Evolutionary conservation across 2,888 invertebrate genomes (phyloP), one percentile per base, ranked within the genome.

Genomic region (Nomada ruficornis): DNA sequence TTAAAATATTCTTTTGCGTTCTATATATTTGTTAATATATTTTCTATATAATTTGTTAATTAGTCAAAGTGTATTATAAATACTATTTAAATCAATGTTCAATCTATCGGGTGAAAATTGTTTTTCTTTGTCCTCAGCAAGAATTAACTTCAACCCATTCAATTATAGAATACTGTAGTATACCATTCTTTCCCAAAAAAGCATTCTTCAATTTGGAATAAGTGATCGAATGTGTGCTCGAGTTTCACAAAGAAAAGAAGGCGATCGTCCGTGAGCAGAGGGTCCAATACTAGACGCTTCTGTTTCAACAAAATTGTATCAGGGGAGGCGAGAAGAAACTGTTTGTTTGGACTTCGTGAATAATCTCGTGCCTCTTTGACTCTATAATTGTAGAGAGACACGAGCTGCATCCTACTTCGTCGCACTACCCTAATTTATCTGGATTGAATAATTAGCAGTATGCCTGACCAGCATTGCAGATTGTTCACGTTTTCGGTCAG

Each of bases 381-480:
- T 72, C 72, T 72, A 82, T 83, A 83, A 80, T 82, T 79, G 80
- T 23, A 5, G 20, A 47, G 67, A 63, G 18, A 77, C 77, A 73
- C 71, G 77, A 59, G 67, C 59, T 52, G 80, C 71, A 76, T 77
- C 50, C 63, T 23, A 10, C 20, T 26, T 64, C 20, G 26, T 44
- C 23, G 36, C 36, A 7, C 9, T 36, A 26, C 57, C 55, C 52
- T 70, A 68, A 77, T 81, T 83, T 68, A 62, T 60, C 71, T 57
- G 77, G 63, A 74, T 78, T 65, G 65, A 77, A 63, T 64, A 70
- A 77, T 83, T 77, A 81, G 23, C 29, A n/a, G 11, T 42, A 50
- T 26, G 50, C 67, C 77, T 80, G 77, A 72, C 68, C 62, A 72
- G 68, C 72, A 78, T 73, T 68, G 36, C 36, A 36, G 36, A 36